Conservation (phyloP, 2,888 invertebrate species). For the Poecilobothrus nobilitatus region DNA sequence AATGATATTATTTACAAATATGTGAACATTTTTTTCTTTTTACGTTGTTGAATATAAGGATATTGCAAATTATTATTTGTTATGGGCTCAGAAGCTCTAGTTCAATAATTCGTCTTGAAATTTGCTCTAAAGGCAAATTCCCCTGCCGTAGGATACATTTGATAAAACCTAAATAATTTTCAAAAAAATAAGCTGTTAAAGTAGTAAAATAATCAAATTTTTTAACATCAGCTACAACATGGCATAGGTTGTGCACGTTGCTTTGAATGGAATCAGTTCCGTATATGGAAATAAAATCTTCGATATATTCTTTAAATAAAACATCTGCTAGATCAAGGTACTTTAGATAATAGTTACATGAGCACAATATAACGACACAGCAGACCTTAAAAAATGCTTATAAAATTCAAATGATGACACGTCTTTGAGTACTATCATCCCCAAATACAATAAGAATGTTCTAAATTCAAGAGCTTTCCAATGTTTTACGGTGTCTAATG, state of each 20-base stretch:
- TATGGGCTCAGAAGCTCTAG: neutral
- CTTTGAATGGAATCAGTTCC: conserved; percentile 31
- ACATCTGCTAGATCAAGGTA: conserved; percentile 20
- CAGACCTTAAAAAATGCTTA: conserved; percentile 17
- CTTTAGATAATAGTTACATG: conserved; percentile 17
- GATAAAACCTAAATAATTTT: conserved; percentile 13
- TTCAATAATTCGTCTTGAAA: conserved; percentile 18
- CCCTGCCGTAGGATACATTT: too few relatives aligned
- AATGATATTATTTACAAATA: neutral
- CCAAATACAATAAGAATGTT: conserved; percentile 25
- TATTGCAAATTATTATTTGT: neutral
- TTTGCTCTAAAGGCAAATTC: conserved; percentile 20
- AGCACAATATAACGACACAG: conserved; percentile 17
- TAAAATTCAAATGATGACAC: conserved; percentile 18
- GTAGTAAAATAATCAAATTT: conserved; percentile 26
- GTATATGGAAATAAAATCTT: conserved; percentile 27
- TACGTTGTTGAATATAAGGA: neutral
- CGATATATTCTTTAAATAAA: conserved; percentile 22
- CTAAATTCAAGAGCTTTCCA: conserved; percentile 26
- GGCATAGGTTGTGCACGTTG: conserved; percentile 36
- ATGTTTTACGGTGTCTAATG: conserved; percentile 22
- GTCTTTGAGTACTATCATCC: conserved; percentile 24
- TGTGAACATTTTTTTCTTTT: neutral
- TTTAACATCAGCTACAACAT: conserved; percentile 33
- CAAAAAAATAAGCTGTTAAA: conserved; percentile 12